Conservation (phyloP, 1,140 invertebrate species). For the Trichomalopsis sarcophagae region DNA sequence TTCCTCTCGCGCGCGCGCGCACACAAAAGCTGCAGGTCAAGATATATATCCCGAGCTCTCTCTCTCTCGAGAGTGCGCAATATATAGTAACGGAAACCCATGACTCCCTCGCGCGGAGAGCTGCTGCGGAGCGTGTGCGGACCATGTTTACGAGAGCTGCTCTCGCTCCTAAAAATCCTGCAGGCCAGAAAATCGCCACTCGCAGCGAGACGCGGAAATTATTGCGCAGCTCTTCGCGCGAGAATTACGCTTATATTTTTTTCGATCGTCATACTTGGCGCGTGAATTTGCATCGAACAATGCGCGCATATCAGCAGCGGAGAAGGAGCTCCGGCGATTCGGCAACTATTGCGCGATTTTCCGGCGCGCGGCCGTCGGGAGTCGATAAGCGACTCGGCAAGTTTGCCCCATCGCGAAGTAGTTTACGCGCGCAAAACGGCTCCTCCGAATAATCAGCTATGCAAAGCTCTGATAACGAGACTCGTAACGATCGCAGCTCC, state of each 20-base stretch:
- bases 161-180: conserved; percentile 38
- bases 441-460: conserved; percentile 63
- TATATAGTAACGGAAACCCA: conserved; percentile 36
- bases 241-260: background rate
- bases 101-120: background rate
- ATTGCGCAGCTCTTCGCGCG: conserved; percentile 7
- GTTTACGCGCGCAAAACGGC: conserved; percentile 59
- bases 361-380: background rate
- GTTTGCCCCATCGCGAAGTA: conserved; percentile 51
- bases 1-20: no score
- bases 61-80: background rate
- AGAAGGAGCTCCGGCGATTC: conserved; percentile 16
- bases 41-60: background rate
- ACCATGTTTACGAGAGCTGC: conserved; percentile 42
- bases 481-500: conserved; percentile 53
- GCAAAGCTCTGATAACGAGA: conserved; percentile 65
- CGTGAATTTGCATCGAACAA: background rate
- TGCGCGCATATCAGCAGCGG: background rate
- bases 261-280: background rate
- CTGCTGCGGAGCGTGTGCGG: background rate
- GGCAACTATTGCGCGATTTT: conserved; percentile 7
- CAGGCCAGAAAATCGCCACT: conserved; percentile 42
- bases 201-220: conserved; percentile 25
- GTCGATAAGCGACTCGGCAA: conserved; percentile 43
- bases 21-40: conserved; percentile 6